Evolutionary conservation across 2,888 invertebrate genomes (phyloP), one percentile per base, ranked within the genome.

Genomic region (Amiota communis): DNA sequence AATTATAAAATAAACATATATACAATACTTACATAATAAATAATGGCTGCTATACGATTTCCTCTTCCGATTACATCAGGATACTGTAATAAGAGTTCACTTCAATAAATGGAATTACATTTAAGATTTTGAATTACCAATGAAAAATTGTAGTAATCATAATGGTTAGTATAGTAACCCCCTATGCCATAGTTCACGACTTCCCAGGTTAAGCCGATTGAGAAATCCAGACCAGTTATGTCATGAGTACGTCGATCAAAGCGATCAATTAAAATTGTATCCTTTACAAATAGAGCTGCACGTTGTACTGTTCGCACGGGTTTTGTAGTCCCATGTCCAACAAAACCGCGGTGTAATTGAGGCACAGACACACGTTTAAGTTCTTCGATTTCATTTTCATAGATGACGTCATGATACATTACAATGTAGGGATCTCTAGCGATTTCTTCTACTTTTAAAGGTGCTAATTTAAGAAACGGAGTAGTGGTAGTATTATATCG

Each of bases 91-190:
- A 13, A 53, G 36, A 6, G 1, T 36, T 6, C 2, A 36, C 6
- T 36, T 36, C 36, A 36, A 36, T 36, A 6, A 36, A 36, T 36
- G 36, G 8, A 6, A 36, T 36, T 4, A 36, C 4, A 36, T 36
- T 36, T 36, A 36, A 36, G 36, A 36, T 36, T 36, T 36, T 36
- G 4, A 36, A 36, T 36, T 36, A 90, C 88, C 83, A 91, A 91
- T 49, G 82, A 76, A 1, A 78, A 72, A 72, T 82, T 82, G 70
- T 83, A 81, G 70, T 80, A 82, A 74, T 85, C 85, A 71, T 72
- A 79, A 57, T 85, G 85, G 0, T 75, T 80, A 8, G 73, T 78
- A 70, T 84, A 85, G 67, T 82, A 81, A 0, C 85, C 85, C 12
- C 84, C 85, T 47, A 84, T 47, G 1, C 84, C 84, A 75, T 85